Evolutionary conservation across 2,797 vertebrate genomes (phyloP), one percentile per base, ranked within the genome.

Genomic region (Eleutherodactylus coqui): DNA sequence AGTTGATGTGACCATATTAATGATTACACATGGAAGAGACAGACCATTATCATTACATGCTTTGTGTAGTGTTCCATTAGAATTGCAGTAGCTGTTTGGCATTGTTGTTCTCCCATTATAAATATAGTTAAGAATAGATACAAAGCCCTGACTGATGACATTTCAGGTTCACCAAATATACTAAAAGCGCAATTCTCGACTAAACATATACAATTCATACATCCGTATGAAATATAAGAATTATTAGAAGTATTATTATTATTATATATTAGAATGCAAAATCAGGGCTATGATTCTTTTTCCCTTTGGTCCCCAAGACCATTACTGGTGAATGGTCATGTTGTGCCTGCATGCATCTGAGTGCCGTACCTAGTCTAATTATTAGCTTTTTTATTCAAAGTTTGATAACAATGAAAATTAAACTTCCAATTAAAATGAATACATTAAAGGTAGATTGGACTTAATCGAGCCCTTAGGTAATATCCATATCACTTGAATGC

Each of bases 401-500:
- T 72, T 72, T 72, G 38, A 41, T 72, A 72, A 72, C 10, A 72
- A 72, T 72, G 43, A 11, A 43, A 43, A 72, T 72, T 72, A 41
- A 41, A 72, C 11, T 43, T 72, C 21, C 69, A 72, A 72, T 72
- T 72, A 72, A 32, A 38, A 43, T 72, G 21, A 72, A 72, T 72
- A 43, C 69, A 72, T 43, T 72, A 72, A 72, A 72, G 38, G 38
- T 72, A 24, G 38, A 72, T 43, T 72, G 69, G 36, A 72, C 69
- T n/a, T 43, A 72, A 72, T 72, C 4, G 38, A 41, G 69, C 69
- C 69, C 38, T 72, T 72, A 36, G 69, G 69, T 72, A 41, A 43
- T 72, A 72, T 72, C 69, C 24, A 16, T 41, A 72, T 72, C 24
- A 72, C 14, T 72, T 41, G 69, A 41, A 72, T 72, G 69, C 69